Percentiles rank a stretch among this genome's conserved stretches.
Conservation (phyloP, 2,113 vertebrate species). For the Leptobrachium ailaonicum region DNA sequence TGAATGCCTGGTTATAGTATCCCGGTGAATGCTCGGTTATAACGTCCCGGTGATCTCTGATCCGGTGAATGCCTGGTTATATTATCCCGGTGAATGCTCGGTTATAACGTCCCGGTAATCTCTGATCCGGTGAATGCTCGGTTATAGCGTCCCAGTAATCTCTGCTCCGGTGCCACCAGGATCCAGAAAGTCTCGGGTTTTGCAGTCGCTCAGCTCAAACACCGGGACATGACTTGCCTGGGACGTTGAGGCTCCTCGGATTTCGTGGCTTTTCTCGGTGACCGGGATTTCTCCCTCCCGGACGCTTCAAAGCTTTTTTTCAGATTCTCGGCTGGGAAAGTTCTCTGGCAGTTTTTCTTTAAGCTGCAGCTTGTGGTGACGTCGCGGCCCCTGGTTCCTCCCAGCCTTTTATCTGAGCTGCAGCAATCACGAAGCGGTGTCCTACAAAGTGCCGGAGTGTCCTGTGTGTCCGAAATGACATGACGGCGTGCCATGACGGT, state of each 20-base stretch:
- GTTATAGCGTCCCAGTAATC: background rate
- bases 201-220: too few relatives aligned
- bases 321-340: background rate
- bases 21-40: background rate
- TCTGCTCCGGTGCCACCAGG: background rate
- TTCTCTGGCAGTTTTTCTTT: background rate
- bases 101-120: background rate
- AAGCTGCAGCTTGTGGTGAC: background rate
- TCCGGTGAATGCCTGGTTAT: too few relatives aligned
- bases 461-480: background rate
- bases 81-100: background rate
- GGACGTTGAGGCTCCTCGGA: too few relatives aligned
- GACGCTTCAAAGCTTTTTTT: background rate
- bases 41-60: background rate
- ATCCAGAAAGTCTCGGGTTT: too few relatives aligned
- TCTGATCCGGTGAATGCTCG: background rate
- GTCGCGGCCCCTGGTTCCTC: background rate
- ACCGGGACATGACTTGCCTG: background rate
- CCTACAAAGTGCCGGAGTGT: background rate
- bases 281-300: background rate
- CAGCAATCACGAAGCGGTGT: constrained; percentile 1
- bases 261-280: background rate
- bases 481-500: background rate
- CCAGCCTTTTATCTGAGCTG: constrained; percentile 7
- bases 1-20: background rate